phyloP scores from a whole-genome alignment of 2,113 vertebrate genomes.

The Tachysurus vachellii region DNA sequence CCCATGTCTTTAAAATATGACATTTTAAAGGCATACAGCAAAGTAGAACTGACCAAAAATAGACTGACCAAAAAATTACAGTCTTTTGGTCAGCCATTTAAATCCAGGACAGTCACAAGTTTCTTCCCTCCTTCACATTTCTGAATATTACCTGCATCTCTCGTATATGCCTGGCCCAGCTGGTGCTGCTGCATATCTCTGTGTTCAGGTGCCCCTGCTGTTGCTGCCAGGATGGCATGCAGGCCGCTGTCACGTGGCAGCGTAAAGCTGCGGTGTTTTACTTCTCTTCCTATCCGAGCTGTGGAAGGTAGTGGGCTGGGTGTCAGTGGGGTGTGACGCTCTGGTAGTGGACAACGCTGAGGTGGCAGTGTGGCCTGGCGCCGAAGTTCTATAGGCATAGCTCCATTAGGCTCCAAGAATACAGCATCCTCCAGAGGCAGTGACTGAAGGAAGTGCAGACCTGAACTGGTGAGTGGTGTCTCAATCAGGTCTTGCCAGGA shows the following conservation, averaged over 20 bases:
- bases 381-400: slow-evolving; percentile 85
- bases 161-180: slow-evolving; percentile 73
- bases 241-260: slow-evolving; percentile 93
- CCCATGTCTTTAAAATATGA: background rate
- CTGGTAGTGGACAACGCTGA: slow-evolving; percentile 88
- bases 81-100: background rate
- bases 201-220: slow-evolving; percentile 75
- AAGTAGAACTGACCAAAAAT: background rate
- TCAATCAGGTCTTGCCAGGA: slow-evolving; percentile 98
- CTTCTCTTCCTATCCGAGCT: slow-evolving; percentile 72
- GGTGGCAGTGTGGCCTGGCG: slow-evolving; percentile 92
- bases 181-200: slow-evolving; percentile 78
- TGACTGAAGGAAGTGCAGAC: slow-evolving; percentile 94
- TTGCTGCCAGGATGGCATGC: slow-evolving; percentile 87
- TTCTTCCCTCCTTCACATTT: background rate
- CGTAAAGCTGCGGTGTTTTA: slow-evolving; percentile 92
- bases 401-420: slow-evolving; percentile 76
- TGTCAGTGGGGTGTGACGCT: slow-evolving; percentile 86
- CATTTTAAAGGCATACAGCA: background rate
- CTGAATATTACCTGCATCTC: slow-evolving; percentile 68
- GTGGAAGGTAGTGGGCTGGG: slow-evolving; percentile 52
- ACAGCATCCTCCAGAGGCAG: slow-evolving; percentile 87
- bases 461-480: slow-evolving; percentile 83
- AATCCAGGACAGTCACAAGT: background rate
- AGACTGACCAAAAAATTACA: background rate